phyloP scores from a whole-genome alignment of 2,888 invertebrate genomes.

The Leucania comma region DNA sequence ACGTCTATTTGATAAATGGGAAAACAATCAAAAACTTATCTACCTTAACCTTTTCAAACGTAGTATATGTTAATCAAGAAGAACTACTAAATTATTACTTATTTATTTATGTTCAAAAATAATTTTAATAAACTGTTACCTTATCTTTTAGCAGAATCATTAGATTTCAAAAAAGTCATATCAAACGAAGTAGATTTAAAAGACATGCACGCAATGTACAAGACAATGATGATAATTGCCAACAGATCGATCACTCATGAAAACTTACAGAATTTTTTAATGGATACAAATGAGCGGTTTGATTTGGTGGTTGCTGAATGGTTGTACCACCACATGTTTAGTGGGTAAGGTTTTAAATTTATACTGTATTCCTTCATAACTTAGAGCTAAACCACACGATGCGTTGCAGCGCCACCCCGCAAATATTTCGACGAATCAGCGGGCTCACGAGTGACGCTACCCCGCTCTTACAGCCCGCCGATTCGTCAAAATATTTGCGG shows the following conservation, averaged over 20 bases:
- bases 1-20: no score
- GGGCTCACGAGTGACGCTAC: no score
- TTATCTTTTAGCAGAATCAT: conserved; percentile 24
- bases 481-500: no score
- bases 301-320: conserved; percentile 76
- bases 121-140: background rate
- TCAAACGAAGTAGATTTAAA: conserved; percentile 49
- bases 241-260: conserved; percentile 55
- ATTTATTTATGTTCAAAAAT: background rate
- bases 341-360: conserved; percentile 67
- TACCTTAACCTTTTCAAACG: background rate
- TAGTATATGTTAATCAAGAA: background rate
- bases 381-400: no score
- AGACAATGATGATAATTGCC: conserved; percentile 34
- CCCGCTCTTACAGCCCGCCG: no score
- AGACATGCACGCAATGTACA: conserved; percentile 43
- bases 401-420: no score
- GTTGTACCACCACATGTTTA: conserved; percentile 72
- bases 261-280: conserved; percentile 67
- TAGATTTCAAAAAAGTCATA: conserved; percentile 60
- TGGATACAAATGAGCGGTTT: conserved; percentile 68
- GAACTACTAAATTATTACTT: background rate
- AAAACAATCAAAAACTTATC: background rate
- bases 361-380: background rate
- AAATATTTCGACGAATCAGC: no score